Evolutionary conservation across 2,888 invertebrate genomes (phyloP).

Genomic region (Plagodis dolabraria): DNA sequence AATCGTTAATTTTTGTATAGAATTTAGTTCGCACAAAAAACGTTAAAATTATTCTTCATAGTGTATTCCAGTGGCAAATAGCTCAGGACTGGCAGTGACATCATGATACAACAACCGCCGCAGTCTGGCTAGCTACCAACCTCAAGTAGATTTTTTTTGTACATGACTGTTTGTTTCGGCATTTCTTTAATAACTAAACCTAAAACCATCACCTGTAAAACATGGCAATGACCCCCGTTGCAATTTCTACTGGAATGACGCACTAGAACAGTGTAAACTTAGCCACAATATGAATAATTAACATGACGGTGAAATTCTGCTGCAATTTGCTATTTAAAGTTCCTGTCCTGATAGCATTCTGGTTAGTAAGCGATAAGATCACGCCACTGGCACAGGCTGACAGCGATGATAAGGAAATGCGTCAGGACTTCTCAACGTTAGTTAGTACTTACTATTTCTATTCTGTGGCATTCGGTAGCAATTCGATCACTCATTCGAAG

Average conservation of each 20-base stretch:
- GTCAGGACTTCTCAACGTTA: slow-evolving; percentile 32
- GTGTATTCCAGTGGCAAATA: too few species aligned
- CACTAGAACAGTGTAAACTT: slow-evolving; percentile 1
- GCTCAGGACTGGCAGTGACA: too few species aligned
- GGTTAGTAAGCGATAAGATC: slow-evolving; percentile 44
- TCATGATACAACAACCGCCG: too few species aligned
- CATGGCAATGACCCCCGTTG: neutral
- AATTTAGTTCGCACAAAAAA: too few species aligned
- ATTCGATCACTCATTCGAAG: slow-evolving; percentile 13
- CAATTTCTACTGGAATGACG: slow-evolving; percentile 1
- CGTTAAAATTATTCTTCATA: too few species aligned
- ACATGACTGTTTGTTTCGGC: too few species aligned
- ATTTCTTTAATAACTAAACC: too few species aligned
- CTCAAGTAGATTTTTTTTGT: too few species aligned
- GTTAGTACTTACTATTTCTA: neutral
- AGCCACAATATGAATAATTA: neutral
- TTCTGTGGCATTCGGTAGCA: slow-evolving; percentile 4
- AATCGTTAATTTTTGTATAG: too few species aligned
- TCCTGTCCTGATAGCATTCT: slow-evolving; percentile 47
- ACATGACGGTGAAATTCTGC: slow-evolving; percentile 29
- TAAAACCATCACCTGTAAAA: too few species aligned
- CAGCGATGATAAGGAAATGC: slow-evolving; percentile 40
- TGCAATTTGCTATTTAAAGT: slow-evolving; percentile 38
- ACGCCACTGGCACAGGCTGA: slow-evolving; percentile 13
- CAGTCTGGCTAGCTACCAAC: too few species aligned